Evolutionary conservation across 2,113 vertebrate genomes (phyloP).

Genomic region (Phoenicopterus ruber): DNA sequence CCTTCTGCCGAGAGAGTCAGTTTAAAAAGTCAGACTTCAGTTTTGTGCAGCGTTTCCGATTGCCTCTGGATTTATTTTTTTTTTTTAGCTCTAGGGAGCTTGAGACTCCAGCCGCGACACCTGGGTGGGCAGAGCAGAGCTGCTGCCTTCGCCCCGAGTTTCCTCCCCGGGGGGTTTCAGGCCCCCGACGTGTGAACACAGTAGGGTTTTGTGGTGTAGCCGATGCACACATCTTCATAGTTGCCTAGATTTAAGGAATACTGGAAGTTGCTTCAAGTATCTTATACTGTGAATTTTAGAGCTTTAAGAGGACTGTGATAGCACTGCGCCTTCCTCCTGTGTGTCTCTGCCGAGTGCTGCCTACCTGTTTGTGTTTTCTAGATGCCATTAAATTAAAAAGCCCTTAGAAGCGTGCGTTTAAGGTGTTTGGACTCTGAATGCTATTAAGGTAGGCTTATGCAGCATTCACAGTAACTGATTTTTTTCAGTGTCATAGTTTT

Average conservation of each 20-base stretch:
- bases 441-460: conserved; percentile 23
- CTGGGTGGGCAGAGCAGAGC: not conserved
- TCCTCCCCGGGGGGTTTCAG: not conserved
- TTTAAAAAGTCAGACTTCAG: not conserved
- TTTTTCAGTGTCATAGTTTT: conserved; percentile 17
- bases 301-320: conserved; percentile 58
- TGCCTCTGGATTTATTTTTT: not conserved
- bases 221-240: not conserved
- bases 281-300: conserved; percentile 76
- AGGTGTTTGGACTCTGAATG: conserved; percentile 12
- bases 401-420: conserved; percentile 42
- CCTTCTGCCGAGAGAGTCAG: not conserved
- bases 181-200: not conserved
- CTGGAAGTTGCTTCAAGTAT: conserved; percentile 63
- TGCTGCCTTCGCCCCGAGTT: not conserved
- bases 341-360: not conserved
- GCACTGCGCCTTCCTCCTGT: not conserved
- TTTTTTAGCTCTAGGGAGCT: not conserved
- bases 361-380: not conserved
- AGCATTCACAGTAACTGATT: not conserved
- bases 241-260: conserved; percentile 55
- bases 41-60: not conserved
- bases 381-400: conserved; percentile 9
- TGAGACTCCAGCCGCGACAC: not conserved
- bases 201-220: conserved; percentile 39